Evolutionary conservation across 2,888 invertebrate species (phyloP), one percentile per base, ranked within the genome.

Genomic region (Epinotia bilunana): DNA sequence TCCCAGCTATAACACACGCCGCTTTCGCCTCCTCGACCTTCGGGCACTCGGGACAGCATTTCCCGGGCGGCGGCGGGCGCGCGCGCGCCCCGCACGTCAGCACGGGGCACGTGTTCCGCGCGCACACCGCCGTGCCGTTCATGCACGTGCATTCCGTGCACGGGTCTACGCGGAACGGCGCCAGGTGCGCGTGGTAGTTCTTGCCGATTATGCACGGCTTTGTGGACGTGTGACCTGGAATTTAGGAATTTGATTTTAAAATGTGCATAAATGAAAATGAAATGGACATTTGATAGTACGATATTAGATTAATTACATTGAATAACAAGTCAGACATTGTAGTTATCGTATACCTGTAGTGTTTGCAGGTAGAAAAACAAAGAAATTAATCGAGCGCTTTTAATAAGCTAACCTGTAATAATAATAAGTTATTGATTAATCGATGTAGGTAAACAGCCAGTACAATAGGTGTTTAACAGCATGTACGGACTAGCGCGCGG

Each of bases 141-240:
- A 94, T 87, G 86, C 99, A 99, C 12, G 95, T 95, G 91, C 99
- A 99, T 69, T 95, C 95, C 0, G 98, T 98, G 91, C 99, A 99
- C 1, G 96, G 95, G 86, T 97, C 97, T 63, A 95, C 95, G 77
- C 90, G 94, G 83, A 97, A 97, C 20, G 94, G 91, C 55, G 95
- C 94, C 43, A 95, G 95, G 77, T 96, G 95, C 9, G 94, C 94
- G 85, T 96, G 96, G 77, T 96, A 94, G 74, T 95, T 95, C 77
- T 95, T 95, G 65, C 96, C 96, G 78, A 97, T 95, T 83, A 97
- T 95, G 86, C 98, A 98, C 4, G 94, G 94, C 81, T 94, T 94
- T 77, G 85, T 84, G 39, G 84, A 78, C 71, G 83, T 88, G 79
- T 82, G 86, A 67, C 90, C 92, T 91, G 91, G 88, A 91, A 89